A percentile compares a stretch with the other conserved stretches of the same genome.
phyloP scores from a whole-genome alignment of 1,140 invertebrate species.

The Apis dorsata region DNA sequence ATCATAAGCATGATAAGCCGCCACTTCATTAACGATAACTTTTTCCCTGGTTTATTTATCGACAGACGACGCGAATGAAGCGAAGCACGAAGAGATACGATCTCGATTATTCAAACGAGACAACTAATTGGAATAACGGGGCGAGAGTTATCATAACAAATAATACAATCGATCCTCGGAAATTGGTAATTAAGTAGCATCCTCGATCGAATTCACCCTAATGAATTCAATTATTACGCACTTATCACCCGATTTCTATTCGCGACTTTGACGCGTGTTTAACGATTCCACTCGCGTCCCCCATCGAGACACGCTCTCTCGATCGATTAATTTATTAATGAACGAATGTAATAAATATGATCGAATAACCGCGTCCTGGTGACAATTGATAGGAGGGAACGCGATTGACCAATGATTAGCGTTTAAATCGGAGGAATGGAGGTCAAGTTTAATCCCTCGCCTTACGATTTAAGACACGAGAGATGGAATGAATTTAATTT shows the following conservation, averaged over 20 bases:
- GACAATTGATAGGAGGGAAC: not conserved
- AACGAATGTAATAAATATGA: not conserved
- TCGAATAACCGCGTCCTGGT: too few relatives aligned
- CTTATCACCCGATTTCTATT: not conserved
- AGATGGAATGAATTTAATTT: too few relatives aligned
- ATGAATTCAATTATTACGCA: conserved; percentile 19
- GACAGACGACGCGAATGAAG: too few relatives aligned
- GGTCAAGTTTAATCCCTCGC: too few relatives aligned
- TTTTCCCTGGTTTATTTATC: not conserved
- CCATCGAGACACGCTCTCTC: too few relatives aligned
- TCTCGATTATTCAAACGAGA: not conserved
- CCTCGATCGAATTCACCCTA: not conserved
- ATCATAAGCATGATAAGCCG: not conserved
- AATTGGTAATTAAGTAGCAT: not conserved
- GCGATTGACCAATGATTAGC: not conserved
- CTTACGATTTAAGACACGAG: too few relatives aligned
- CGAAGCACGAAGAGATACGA: not conserved
- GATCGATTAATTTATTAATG: not conserved
- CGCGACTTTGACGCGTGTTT: not conserved
- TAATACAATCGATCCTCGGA: not conserved
- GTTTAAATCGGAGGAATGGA: not conserved
- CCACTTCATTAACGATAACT: not conserved
- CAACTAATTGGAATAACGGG: conserved; percentile 12
- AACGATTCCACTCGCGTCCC: not conserved
- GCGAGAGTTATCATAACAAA: not conserved